Conservation (phyloP, 2,888 invertebrate species). For the Cheiracanthium punctorium region DNA sequence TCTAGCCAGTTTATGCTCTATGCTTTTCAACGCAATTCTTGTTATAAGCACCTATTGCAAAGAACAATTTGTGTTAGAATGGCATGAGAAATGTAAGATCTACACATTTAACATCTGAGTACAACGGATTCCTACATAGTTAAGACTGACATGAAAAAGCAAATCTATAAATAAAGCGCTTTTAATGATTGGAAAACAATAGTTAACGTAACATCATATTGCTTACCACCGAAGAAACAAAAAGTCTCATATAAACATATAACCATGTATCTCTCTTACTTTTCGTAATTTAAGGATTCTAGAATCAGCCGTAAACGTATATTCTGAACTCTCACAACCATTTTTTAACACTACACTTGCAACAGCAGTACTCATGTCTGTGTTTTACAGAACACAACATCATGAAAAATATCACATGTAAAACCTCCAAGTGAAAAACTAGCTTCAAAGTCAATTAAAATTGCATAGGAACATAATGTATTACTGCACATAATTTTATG, state of each 20-base stretch:
- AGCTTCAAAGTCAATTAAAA: background rate
- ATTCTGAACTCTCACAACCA: background rate
- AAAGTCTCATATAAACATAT: background rate
- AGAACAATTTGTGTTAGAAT: constrained; percentile 43
- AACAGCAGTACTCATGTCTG: background rate
- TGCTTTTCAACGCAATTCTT: constrained; percentile 29
- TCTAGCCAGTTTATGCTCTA: constrained; percentile 48
- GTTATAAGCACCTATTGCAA: constrained; percentile 36
- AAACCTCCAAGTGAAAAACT: background rate
- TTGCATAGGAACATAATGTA: background rate
- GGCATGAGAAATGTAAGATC: constrained; percentile 39
- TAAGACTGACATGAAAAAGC: constrained; percentile 53
- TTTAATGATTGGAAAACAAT: background rate
- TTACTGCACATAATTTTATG: background rate
- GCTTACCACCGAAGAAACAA: too few species aligned
- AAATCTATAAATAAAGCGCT: background rate
- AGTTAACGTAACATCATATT: background rate
- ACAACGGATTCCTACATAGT: constrained; percentile 50
- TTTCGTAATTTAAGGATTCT: background rate
- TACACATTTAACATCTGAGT: constrained; percentile 59
- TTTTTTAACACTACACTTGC: background rate
- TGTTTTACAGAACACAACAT: background rate
- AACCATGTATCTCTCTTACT: background rate
- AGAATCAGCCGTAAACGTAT: background rate
- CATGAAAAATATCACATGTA: constrained; percentile 3